Evolutionary conservation across 2,888 invertebrate species (phyloP).

Genomic region (Diloba caeruleocephala): DNA sequence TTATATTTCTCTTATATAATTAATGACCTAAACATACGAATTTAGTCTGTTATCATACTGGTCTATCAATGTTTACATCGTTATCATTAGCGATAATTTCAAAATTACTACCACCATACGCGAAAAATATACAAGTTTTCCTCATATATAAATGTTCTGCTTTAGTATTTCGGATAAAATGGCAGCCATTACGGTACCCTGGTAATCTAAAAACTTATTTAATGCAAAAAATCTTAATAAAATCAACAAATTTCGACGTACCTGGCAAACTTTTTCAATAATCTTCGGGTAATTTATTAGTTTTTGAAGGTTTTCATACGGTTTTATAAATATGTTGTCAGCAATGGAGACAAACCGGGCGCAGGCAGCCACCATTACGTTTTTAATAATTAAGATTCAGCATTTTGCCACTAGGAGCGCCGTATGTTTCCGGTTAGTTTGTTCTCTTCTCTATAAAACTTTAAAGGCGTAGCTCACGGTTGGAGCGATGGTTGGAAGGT

Average conservation of each 20-base stretch:
- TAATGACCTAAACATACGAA: slow-evolving; percentile 4
- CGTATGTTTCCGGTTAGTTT: slow-evolving; percentile 40
- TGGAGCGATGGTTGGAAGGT: no score
- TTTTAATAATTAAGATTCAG: slow-evolving; percentile 49
- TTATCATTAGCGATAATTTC: slow-evolving; percentile 59
- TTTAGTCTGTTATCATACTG: slow-evolving; percentile 25
- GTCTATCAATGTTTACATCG: slow-evolving; percentile 58
- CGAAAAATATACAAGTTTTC: slow-evolving; percentile 31
- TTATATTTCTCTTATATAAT: slow-evolving; percentile 39
- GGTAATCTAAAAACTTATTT: slow-evolving; percentile 7
- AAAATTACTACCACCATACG: slow-evolving; percentile 55
- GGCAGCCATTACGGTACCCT: slow-evolving; percentile 59
- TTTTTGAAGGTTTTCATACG: slow-evolving; percentile 78
- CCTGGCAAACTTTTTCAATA: slow-evolving; percentile 60
- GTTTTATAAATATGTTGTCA: slow-evolving; percentile 83
- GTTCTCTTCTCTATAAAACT: slow-evolving; percentile 14
- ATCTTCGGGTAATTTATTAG: slow-evolving; percentile 58
- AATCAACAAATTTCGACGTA: slow-evolving; percentile 49
- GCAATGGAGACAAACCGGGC: slow-evolving; percentile 81
- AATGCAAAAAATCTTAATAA: slow-evolving; percentile 25
- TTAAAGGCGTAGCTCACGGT: no score
- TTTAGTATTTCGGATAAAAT: slow-evolving; percentile 23
- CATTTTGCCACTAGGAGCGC: slow-evolving; percentile 40
- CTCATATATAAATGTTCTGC: slow-evolving; percentile 29
- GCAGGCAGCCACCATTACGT: slow-evolving; percentile 86